Percentiles rank a stretch among this genome's conserved stretches.
phyloP scores from a whole-genome alignment of 2,888 invertebrate species.

The Ferdinandea cuprea region DNA sequence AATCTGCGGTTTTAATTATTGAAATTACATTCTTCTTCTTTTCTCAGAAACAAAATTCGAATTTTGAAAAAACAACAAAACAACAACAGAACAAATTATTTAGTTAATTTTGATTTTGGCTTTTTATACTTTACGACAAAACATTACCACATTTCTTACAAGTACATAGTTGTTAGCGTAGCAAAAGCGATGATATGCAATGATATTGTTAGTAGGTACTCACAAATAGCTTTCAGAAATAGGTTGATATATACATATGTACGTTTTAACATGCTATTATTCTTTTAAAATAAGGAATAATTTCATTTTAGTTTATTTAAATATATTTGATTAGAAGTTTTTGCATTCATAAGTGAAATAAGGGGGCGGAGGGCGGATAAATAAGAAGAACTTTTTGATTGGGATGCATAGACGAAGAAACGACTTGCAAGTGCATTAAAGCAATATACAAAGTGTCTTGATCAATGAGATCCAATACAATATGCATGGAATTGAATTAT shows the following conservation, averaged over 20 bases:
- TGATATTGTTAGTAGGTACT: conserved; percentile 63
- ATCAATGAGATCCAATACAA: neutral
- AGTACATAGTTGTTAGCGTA: conserved; percentile 43
- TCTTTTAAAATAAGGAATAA: conserved; percentile 24
- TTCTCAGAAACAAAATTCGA: neutral
- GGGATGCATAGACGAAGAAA: neutral
- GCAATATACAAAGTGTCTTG: neutral
- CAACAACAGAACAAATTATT: too few species aligned
- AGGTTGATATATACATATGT: conserved; percentile 51
- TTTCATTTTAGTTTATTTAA: neutral
- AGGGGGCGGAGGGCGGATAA: neutral
- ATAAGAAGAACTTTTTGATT: neutral
- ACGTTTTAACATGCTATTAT: conserved; percentile 57
- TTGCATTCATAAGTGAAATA: conserved; percentile 25
- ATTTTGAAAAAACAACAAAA: neutral
- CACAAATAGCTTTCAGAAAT: conserved; percentile 71
- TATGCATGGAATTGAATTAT: too few species aligned
- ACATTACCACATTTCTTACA: conserved; percentile 58
- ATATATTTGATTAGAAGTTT: neutral
- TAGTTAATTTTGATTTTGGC: too few species aligned
- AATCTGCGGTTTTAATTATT: conserved; percentile 12
- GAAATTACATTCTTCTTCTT: conserved; percentile 1
- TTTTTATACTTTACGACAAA: conserved; percentile 24
- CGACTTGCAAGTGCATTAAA: neutral
- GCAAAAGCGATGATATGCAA: conserved; percentile 68